Evolutionary conservation across 2,888 invertebrate genomes (phyloP).

Genomic region (Chrysodeixis includens): DNA sequence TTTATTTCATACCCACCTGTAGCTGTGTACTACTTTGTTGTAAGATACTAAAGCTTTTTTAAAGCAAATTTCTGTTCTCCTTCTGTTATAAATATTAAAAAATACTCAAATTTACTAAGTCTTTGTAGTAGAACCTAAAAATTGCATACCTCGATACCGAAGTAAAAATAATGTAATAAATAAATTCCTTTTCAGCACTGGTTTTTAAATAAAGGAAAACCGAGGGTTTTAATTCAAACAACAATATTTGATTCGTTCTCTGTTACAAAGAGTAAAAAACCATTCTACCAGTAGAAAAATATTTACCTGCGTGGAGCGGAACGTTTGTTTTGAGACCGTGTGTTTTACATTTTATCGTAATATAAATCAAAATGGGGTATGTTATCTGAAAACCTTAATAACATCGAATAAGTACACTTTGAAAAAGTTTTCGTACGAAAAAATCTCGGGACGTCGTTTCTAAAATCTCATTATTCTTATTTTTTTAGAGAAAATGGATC

Average conservation of each 20-base stretch:
- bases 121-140: no score
- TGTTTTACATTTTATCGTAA: constrained; percentile 30
- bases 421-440: constrained; percentile 17
- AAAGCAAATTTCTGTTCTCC: no score
- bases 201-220: constrained; percentile 14
- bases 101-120: no score
- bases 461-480: constrained; percentile 24
- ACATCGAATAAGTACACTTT: constrained; percentile 11
- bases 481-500: constrained; percentile 42
- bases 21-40: no score
- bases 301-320: constrained; percentile 20
- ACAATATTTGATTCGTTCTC: constrained; percentile 26
- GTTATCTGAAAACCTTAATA: constrained; percentile 24
- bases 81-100: no score
- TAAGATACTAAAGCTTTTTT: no score
- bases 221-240: constrained; percentile 22
- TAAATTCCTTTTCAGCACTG: not conserved
- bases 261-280: constrained; percentile 10
- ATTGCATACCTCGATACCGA: no score
- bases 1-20: no score
- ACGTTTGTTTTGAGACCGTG: constrained; percentile 30
- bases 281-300: constrained; percentile 15
- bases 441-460: constrained; percentile 24
- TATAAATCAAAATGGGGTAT: constrained; percentile 28
- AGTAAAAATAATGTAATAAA: not conserved